These are phyloP conservation scores for Cosmia pyralina DNA, from an alignment of 2,888 invertebrate species.

Conservation along the genomic window DNA sequence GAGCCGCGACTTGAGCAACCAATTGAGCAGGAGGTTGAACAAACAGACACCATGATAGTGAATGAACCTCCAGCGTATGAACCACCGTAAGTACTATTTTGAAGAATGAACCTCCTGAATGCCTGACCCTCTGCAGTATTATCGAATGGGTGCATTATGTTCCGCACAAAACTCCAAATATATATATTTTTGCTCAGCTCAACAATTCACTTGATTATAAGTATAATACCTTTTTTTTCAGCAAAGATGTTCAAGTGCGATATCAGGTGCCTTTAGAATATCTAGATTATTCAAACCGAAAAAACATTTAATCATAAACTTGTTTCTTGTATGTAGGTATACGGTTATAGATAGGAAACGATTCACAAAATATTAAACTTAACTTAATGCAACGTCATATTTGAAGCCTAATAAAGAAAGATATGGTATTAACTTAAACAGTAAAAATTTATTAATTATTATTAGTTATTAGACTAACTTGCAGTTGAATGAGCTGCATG, in stretches of 20 bases:
- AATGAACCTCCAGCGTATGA: not conserved
- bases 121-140: too few species aligned
- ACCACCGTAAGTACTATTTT: conserved; percentile 26
- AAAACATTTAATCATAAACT: conserved; percentile 8
- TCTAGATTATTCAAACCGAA: conserved; percentile 20
- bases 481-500: not conserved
- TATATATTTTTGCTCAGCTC: not conserved
- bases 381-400: not conserved
- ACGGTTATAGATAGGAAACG: not conserved
- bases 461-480: not conserved
- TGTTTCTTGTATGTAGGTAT: not conserved
- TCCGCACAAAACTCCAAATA: not conserved
- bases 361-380: not conserved
- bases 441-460: not conserved
- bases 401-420: not conserved
- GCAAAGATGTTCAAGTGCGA: conserved; percentile 36
- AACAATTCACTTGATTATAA: not conserved
- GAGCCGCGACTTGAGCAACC: not conserved
- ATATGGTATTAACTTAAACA: too few species aligned
- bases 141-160: not conserved
- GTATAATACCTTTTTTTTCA: conserved; percentile 25
- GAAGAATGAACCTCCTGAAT: not conserved
- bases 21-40: conserved; percentile 13
- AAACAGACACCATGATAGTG: not conserved
- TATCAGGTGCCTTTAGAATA: conserved; percentile 45